These are phyloP conservation scores for Petaurus breviceps DNA, from an alignment of 2,113 vertebrate genomes.

Conservation along the genomic window DNA sequence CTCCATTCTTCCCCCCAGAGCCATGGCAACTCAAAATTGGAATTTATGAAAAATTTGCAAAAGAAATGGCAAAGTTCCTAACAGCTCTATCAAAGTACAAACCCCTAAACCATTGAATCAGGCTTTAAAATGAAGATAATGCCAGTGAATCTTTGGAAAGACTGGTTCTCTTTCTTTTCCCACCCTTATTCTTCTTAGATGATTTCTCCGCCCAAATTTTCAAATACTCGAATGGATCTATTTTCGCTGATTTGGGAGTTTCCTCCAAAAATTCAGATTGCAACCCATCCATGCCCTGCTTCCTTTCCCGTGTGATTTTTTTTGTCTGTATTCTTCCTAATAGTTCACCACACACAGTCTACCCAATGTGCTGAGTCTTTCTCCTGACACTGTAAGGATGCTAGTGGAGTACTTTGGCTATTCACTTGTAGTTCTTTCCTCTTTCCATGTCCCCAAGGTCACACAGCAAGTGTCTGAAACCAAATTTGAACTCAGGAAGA, in stretches of 20 bases:
- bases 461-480: neutral
- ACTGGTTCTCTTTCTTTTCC: neutral
- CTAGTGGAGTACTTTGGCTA: neutral
- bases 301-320: neutral
- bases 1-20: neutral
- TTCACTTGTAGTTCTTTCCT: neutral
- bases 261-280: neutral
- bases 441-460: neutral
- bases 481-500: neutral
- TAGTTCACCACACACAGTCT: neutral
- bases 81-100: neutral
- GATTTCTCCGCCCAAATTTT: neutral
- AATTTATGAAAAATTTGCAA: neutral
- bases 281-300: neutral
- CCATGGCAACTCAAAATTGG: neutral
- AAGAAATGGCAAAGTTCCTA: slow-evolving; percentile 17
- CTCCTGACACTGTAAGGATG: neutral
- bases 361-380: neutral
- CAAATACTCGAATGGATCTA: neutral
- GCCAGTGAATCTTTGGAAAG: neutral
- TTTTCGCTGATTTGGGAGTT: neutral
- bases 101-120: neutral
- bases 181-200: neutral
- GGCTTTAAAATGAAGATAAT: slow-evolving; percentile 12
- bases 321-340: neutral